Evolutionary conservation across 2,888 invertebrate species (phyloP), one percentile per base, ranked within the genome.

Genomic region (Argyresthia albistria): DNA sequence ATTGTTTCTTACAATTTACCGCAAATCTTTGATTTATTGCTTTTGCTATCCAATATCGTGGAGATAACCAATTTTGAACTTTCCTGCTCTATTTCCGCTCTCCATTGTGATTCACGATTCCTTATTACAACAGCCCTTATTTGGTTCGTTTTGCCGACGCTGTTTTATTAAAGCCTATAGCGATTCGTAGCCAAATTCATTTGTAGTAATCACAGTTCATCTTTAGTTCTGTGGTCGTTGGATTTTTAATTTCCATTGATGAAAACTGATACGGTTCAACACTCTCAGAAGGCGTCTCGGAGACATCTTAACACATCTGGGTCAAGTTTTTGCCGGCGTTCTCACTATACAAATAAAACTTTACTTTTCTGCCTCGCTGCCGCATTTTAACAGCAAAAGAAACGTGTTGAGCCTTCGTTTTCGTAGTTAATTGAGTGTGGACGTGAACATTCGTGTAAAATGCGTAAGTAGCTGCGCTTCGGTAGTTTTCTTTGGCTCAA

Each of bases 331-430:
- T 67, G 56, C 52, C 52, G 55, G 10, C 62, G 71, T 74, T 76
- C 77, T 77, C 76, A 77, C 79, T 79, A 70, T 76, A 68, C 70
- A 77, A 75, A 78, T 66, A 76, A 73, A 73, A 49, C 46, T 42
- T 10, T 62, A 25, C 25, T 25, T 25, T 25, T 25, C 25, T 25
- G 25, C 25, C 25, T 25, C 25, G 61, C 58, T 57, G 60, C 63
- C 62, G 62, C 59, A 64, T 60, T 62, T 61, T 55, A 61, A 61
- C 35, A 47, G 35, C 25, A 35, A 47, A 35, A 8, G 11, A 45
- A 11, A 45, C 12, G 8, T 45, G 14, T 25, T 3, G 45, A 14
- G 15, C n/a, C 14, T 10, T 16, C 45, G 16, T 46, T 46, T 46
- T 46, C 35, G 25, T 25, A 46, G 25, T 46, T 46, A 46, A 46